These are phyloP conservation scores for Cabera pusaria DNA, from an alignment of 2,888 invertebrate genomes.

Conservation along the genomic window DNA sequence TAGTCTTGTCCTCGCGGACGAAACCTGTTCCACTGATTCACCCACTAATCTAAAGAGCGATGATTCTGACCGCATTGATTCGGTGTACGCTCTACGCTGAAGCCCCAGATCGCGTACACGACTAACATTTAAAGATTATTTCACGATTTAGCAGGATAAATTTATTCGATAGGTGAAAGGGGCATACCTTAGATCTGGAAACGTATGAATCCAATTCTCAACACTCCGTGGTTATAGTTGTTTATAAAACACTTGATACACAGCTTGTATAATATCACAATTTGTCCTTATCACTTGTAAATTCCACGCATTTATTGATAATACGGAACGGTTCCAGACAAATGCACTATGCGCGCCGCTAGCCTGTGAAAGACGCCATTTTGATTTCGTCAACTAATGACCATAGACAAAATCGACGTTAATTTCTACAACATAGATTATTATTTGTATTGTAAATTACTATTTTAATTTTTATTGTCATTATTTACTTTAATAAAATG, in stretches of 20 bases:
- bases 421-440: no score
- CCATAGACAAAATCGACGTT: conserved; percentile 64
- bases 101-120: conserved; percentile 23
- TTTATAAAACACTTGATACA: conserved; percentile 27
- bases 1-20: conserved; percentile 49
- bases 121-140: conserved; percentile 40
- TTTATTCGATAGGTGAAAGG: conserved; percentile 78
- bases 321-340: conserved; percentile 47
- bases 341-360: conserved; percentile 46
- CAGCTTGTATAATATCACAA: conserved; percentile 49
- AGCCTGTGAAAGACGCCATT: conserved; percentile 79
- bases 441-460: no score
- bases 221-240: conserved; percentile 21
- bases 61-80: conserved; percentile 53
- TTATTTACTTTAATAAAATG: no score
- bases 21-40: conserved; percentile 68
- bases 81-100: conserved; percentile 32
- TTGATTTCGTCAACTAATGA: conserved; percentile 81
- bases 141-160: conserved; percentile 49
- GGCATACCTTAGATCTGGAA: conserved; percentile 66
- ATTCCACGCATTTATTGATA: conserved; percentile 54
- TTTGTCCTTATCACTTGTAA: conserved; percentile 59
- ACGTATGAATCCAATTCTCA: conserved; percentile 29
- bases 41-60: conserved; percentile 68
- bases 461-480: no score